Base-by-base conservation (phyloP, 2,888 invertebrate genomes). In the Actias luna region DNA sequence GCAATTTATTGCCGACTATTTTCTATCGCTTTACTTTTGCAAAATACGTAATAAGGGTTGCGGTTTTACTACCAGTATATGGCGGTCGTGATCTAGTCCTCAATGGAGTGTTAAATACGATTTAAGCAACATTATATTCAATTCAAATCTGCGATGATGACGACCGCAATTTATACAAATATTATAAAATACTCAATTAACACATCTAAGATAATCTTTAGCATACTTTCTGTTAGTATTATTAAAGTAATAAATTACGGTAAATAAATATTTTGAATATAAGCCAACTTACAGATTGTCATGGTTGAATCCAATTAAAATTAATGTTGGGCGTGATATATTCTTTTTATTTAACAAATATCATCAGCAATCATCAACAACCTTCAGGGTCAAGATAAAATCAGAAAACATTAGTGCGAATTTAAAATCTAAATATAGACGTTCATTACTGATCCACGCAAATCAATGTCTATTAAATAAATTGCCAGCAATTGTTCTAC, bases 401-500 rank as follows among this genome's bases (percentile, higher is more conserved):
- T 52, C 7, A 60, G 35, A 60, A 35, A 33, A 52, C 60, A 25
- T 14, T 31, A 33, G 35, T 27, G 25, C 35, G 27, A 50, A 50
- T 59, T 29, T 52, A 7, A 22, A 52, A 52, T 29, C 60, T 60
- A 60, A 60, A 60, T 50, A 60, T 52, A 60, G 52, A 60, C 16
- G 22, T 60, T 55, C 55, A n/a, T 29, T 29, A 29, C 29, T 16
- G 12, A 22, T 31, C 33, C 60, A 33, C 22, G 33, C 46, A 14
- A 33, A 50, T 55, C 55, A 55, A 61, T 61, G 27, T 10, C 22
- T 36, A 29, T 27, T 50, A 55, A 27, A 25, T 55, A 60, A 52
- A 52, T 61, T 61, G 61, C n/a, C 29, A 39, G n/a, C 57, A 61
- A 61, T 61, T 61, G 61, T 55, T 61, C 8, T 55, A 27, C 55